Evolutionary conservation across 2,888 invertebrate species (phyloP).

Genomic region (Drosophila quinaria): DNA sequence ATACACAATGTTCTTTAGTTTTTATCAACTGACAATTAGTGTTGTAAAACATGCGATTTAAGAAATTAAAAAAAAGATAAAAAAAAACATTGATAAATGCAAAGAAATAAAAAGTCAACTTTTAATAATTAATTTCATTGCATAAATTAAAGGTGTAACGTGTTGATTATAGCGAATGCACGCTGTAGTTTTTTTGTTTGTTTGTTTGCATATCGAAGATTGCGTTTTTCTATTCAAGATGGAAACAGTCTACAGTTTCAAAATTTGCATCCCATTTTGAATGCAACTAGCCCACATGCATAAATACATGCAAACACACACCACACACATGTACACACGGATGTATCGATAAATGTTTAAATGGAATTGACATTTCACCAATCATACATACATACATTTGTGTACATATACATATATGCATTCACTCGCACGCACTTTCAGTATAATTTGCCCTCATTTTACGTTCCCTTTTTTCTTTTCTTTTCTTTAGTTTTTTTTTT

Average conservation of each 20-base stretch:
- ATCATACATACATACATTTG: slow-evolving; percentile 7
- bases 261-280: slow-evolving; percentile 28
- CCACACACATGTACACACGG: neutral
- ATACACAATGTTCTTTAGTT: slow-evolving; percentile 7
- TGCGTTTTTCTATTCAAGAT: slow-evolving; percentile 17
- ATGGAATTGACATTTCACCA: slow-evolving; percentile 46
- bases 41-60: slow-evolving; percentile 9
- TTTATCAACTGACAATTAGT: slow-evolving; percentile 10
- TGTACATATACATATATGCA: neutral
- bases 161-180: neutral
- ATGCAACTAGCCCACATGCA: slow-evolving; percentile 25
- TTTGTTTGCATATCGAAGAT: slow-evolving; percentile 11
- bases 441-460: slow-evolving; percentile 48
- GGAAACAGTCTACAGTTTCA: slow-evolving; percentile 6
- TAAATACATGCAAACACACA: slow-evolving; percentile 9
- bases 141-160: neutral
- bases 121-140: no score
- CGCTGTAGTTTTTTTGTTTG: slow-evolving; percentile 3
- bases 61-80: neutral
- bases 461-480: slow-evolving; percentile 35
- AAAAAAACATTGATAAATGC: neutral
- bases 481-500: slow-evolving; percentile 1
- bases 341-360: slow-evolving; percentile 26
- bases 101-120: no score
- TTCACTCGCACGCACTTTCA: slow-evolving; percentile 24